phyloP scores from a whole-genome alignment of 2,888 invertebrate genomes.

The Epistrophella euchroma region DNA sequence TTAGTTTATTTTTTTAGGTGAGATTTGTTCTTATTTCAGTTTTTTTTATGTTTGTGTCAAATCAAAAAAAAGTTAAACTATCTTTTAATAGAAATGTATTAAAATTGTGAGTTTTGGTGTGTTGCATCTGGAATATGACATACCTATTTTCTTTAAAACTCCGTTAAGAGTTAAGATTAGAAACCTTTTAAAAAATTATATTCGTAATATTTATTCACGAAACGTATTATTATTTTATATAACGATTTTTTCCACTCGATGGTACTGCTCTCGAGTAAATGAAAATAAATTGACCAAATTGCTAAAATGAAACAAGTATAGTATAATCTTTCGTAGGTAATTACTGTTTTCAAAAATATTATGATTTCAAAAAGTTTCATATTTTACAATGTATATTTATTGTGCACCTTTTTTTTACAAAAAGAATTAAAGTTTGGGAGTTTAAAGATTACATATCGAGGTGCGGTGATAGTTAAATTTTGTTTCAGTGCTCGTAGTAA shows the following conservation, averaged over 20 bases:
- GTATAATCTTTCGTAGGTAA: too few relatives aligned
- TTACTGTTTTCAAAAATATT: too few relatives aligned
- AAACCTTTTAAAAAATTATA: slow-evolving; percentile 1
- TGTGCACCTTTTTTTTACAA: too few relatives aligned
- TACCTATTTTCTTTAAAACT: neutral
- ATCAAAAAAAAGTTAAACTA: neutral
- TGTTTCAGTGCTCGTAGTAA: too few relatives aligned
- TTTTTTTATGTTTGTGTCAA: slow-evolving; percentile 7
- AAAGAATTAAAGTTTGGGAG: too few relatives aligned
- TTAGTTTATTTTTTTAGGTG: slow-evolving; percentile 27
- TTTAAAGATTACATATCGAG: too few relatives aligned
- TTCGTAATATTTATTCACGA: neutral
- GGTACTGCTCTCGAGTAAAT: too few relatives aligned
- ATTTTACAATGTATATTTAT: too few relatives aligned
- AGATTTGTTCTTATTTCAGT: slow-evolving; percentile 35
- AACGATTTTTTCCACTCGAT: neutral
- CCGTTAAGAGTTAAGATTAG: neutral
- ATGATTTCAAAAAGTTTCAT: too few relatives aligned
- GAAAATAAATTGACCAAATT: too few relatives aligned
- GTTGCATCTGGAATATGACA: slow-evolving; percentile 21
- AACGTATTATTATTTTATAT: neutral
- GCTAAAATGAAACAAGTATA: too few relatives aligned
- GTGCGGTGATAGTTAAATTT: too few relatives aligned
- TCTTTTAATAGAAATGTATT: neutral
- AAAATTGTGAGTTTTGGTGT: slow-evolving; percentile 25